Evolutionary conservation across 2,888 invertebrate species (phyloP), one percentile per base, ranked within the genome.

Genomic region (Pristionchus japonicus): DNA sequence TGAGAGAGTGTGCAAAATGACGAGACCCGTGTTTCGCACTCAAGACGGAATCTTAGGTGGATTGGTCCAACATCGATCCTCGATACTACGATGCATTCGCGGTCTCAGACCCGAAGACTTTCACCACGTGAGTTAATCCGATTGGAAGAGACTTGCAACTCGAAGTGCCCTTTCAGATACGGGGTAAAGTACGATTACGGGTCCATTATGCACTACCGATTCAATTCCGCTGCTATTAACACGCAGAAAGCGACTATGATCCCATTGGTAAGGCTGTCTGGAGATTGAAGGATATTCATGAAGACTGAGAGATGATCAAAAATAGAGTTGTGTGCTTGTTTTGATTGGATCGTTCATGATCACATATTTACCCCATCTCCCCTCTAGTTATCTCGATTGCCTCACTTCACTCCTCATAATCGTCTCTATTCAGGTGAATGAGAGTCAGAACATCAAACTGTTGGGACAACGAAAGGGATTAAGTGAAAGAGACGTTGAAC

Each of bases 51-150:
- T 49, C 7, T 20, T n/a, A 90, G 88, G 89, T 93, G 37, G 92
- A 94, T 67, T 94, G 94, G 93, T 91, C 91, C 83, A 94, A 94
- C 87, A 92, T 94, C 43, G 93, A 94, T 89, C 93, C 94, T 0
- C 93, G 93, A 84, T 92, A 93, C 82, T 93, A 93, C 83, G 94
- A 94, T 88, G 91, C 93, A 20, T 94, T 94, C 88, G 93, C 93
- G 0, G 91, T 93, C 2, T 90, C 91, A 6, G 94, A 94, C 86
- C 90, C 93, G 2, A 93, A 92, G 77, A 88, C 91, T 61, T 94
- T 92, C 83, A 92, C 94, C 1, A 92, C 91, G 87, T 93, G 82
- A 52, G 89, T 20, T 40, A 20, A 74, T 74, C 15, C 3, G 9
- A 40, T 64, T 31, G 1, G 4, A 31, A 20, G 27, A 2, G 27